These are phyloP conservation scores for Metallyticus violacea DNA, from an alignment of 2,888 invertebrate genomes.

Conservation along the genomic window DNA sequence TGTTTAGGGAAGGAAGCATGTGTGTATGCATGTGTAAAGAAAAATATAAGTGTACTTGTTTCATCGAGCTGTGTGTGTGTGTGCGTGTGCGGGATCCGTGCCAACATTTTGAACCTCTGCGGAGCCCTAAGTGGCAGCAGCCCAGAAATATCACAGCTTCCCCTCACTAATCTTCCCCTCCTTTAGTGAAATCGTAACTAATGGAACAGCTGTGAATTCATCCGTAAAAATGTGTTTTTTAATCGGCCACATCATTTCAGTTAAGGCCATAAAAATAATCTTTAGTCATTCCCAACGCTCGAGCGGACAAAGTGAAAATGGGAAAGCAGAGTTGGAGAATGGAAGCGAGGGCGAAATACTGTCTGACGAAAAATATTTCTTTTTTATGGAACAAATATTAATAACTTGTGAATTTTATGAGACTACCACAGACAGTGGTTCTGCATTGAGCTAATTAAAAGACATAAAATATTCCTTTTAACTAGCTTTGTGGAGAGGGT, in stretches of 20 bases:
- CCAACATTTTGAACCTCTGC: background rate
- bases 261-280: background rate
- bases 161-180: background rate
- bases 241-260: conserved; percentile 20
- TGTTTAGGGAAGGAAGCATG: no score
- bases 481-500: background rate
- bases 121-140: conserved; percentile 22
- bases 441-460: conserved; percentile 6
- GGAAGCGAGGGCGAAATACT: background rate
- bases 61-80: background rate
- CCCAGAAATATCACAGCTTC: background rate
- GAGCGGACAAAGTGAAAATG: background rate
- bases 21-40: background rate
- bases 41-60: background rate
- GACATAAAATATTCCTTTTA: conserved; percentile 15
- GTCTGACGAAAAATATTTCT: conserved; percentile 4
- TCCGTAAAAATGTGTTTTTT: conserved; percentile 35
- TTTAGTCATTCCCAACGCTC: background rate
- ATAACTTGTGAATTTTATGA: conserved; percentile 16
- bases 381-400: conserved; percentile 19
- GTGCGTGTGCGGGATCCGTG: background rate
- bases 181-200: background rate
- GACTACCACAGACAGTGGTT: background rate
- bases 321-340: background rate
- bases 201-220: conserved; percentile 28